Conservation (phyloP, 2,113 vertebrate species). For the Dasyprocta punctata region DNA sequence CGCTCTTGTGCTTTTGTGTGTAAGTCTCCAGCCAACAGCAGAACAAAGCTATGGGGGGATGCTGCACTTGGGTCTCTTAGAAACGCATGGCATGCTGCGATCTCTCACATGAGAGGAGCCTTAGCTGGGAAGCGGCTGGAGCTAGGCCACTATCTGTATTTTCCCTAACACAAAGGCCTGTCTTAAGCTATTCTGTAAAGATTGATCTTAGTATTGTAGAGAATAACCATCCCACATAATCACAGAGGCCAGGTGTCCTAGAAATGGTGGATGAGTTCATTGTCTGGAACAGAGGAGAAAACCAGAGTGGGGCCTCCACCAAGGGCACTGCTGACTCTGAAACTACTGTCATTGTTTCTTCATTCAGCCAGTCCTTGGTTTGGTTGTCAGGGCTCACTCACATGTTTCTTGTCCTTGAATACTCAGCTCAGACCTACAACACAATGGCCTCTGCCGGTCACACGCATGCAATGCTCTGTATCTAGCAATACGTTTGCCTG, state of each 20-base stretch:
- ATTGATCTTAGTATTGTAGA: not conserved
- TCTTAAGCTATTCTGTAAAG: not conserved
- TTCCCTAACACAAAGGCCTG: constrained; percentile 3
- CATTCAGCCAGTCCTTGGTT: not conserved
- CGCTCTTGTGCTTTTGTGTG: not conserved
- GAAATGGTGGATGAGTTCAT: not conserved
- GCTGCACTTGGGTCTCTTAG: not conserved
- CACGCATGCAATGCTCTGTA: not conserved
- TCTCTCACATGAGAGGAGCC: not conserved
- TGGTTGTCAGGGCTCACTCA: too few relatives aligned
- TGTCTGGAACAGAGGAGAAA: not conserved
- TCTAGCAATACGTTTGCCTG: not conserved
- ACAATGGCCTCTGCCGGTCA: not conserved
- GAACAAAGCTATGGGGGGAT: not conserved
- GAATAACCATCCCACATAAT: not conserved
- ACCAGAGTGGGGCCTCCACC: not conserved
- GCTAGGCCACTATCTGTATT: not conserved
- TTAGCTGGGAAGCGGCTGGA: not conserved
- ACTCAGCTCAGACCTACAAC: not conserved
- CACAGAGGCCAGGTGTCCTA: not conserved
- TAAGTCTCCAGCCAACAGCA: not conserved
- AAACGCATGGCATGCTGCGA: not conserved
- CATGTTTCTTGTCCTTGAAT: not conserved
- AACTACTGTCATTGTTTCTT: not conserved
- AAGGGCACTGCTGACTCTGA: not conserved